Base-by-base conservation (phyloP, 64 coral and sea anemone genomes). In the Porites australiensis region DNA sequence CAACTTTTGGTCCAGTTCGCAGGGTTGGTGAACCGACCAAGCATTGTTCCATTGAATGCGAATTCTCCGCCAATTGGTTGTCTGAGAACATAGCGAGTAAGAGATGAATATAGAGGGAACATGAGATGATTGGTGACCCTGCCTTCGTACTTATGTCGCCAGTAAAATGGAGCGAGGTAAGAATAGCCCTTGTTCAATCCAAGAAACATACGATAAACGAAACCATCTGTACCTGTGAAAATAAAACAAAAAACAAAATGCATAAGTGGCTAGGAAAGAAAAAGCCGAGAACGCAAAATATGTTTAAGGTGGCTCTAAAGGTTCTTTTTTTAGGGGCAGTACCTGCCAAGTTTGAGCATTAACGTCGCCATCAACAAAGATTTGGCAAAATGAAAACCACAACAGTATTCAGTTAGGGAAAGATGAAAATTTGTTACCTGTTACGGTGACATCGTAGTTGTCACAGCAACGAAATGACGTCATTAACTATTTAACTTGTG, bases 51-150 rank as follows among this genome's bases (percentile, higher is more conserved):
- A 61, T 93, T 87, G 37, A 93, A 93, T 52, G 91, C 82, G 23
- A 93, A 93, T 13, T 87, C 85, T 14, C 91, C 91, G 50, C 82
- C 85, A 75, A 93, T 93, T 72, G 82, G 85, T 61, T 93, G 91
- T 5, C 91, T 48, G 1, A 93, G 71, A 13, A 72, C 82, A 78
- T 87, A 75, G 6, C 91, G 82, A 15, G 61, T 23, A 8, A 93
- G 10, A 8, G 91, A 64, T 11, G 72, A 64, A 20, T 77, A 77
- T 8, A 93, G 13, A 3, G 91, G 91, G 44, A 87, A 93, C 50
- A 85, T 37, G 27, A 55, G 11, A 10, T 87, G 82, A 20, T 67
- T 77, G 47, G 91, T 93, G 8, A 76, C 76, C 55, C 72, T 78
- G 70, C 85, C 91, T n/a, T 93, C 82, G 20, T 93, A 93, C 66